A percentile compares a stretch with the other conserved stretches of the same genome.
phyloP scores from a whole-genome alignment of 2,113 vertebrate genomes.

The Pagrus major region DNA sequence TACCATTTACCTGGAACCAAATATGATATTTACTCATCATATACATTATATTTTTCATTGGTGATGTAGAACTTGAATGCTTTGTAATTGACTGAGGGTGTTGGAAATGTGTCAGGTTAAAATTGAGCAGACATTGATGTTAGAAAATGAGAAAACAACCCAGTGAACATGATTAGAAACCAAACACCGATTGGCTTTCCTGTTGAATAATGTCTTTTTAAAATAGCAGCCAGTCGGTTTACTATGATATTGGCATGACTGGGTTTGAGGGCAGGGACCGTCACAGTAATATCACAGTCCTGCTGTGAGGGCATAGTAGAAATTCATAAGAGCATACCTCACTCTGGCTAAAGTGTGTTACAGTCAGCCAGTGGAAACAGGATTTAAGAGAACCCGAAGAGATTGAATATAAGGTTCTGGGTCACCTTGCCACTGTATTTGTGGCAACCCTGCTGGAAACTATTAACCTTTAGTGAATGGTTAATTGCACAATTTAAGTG shows the following conservation, averaged over 20 bases:
- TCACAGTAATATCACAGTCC: conserved; percentile 4
- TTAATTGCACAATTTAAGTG: conserved; percentile 21
- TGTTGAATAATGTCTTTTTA: conserved; percentile 28
- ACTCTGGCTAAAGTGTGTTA: neutral
- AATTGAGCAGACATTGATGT: neutral
- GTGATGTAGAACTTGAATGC: conserved; percentile 2
- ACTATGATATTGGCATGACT: neutral
- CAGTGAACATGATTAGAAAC: conserved; percentile 4
- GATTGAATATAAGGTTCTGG: conserved; percentile 18
- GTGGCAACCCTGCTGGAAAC: conserved; percentile 35
- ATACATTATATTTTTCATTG: neutral
- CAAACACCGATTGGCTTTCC: neutral
- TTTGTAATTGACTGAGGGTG: neutral
- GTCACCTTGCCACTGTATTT: conserved; percentile 29
- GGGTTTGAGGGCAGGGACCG: conserved; percentile 18
- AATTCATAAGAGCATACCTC: conserved; percentile 1
- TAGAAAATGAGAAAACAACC: neutral
- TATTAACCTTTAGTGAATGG: conserved; percentile 24
- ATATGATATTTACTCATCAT: conserved; percentile 1
- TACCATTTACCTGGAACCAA: neutral
- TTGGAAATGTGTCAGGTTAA: neutral
- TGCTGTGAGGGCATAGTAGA: neutral
- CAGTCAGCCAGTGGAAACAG: neutral
- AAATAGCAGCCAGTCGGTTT: neutral
- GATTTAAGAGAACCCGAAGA: conserved; percentile 11